Evolutionary conservation across 1,140 invertebrate species (phyloP).

Genomic region (Bombus impatiens): DNA sequence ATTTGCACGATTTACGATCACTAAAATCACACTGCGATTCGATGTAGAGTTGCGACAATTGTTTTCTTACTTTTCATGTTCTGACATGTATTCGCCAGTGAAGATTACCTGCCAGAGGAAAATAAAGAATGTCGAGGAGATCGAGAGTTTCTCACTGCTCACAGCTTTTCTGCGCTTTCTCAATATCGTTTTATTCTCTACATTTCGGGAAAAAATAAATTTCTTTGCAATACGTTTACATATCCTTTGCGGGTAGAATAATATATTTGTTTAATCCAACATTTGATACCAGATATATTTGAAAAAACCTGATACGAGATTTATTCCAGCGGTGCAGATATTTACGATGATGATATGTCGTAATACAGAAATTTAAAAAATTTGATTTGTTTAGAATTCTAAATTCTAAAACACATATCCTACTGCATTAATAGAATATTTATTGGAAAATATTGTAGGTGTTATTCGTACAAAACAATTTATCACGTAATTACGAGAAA

Average conservation of each 20-base stretch:
- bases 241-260: neutral
- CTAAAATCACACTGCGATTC: too few species aligned
- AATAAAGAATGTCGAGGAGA: neutral
- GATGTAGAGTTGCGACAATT: neutral
- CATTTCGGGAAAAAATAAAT: neutral
- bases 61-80: too few species aligned
- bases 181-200: neutral
- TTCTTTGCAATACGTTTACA: neutral
- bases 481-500: too few species aligned
- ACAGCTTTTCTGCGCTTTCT: too few species aligned
- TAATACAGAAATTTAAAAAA: too few species aligned
- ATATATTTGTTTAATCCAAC: neutral
- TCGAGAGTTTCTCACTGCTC: neutral
- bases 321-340: too few species aligned
- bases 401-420: too few species aligned
- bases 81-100: neutral
- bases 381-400: neutral
- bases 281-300: neutral
- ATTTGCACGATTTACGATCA: neutral
- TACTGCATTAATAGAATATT: too few species aligned
- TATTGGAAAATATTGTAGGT: too few species aligned
- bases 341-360: too few species aligned
- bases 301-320: too few species aligned
- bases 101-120: neutral
- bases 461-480: too few species aligned